Evolutionary conservation across 2,888 invertebrate species (phyloP), one percentile per base, ranked within the genome.

Genomic region (Strigamia maritima): DNA sequence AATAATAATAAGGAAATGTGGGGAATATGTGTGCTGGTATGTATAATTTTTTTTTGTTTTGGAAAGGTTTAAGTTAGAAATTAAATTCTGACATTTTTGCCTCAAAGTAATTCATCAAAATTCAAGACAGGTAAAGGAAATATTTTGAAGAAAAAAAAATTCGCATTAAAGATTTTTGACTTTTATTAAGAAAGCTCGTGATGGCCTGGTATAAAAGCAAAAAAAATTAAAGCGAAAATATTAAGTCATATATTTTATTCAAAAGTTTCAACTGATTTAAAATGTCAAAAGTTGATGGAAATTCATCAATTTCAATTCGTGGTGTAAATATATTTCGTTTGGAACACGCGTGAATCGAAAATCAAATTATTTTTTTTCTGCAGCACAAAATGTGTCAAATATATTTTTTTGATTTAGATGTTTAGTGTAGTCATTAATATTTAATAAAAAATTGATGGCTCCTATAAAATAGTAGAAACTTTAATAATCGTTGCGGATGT

Each of bases 81-180:
- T 54, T 54, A 54, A 54, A 54, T 54, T 54, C 35, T 54, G 54
- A 54, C 54, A 54, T 54, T 44, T 35, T 54, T 54, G 54, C 54
- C 54, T 54, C 54, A 19, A 8, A 54, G 54, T 54, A 54, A 54
- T 54, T 54, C 54, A 54, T 54, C 54, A 54, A 54, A 54, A 54
- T 54, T 54, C 54, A 19, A 19, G 54, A 54, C 54, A 54, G 54
- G 54, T 54, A 54, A 54, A 8, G 54, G 54, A 54, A 19, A 19
- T 2, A 54, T 54, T 54, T 54, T 54, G 54, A 54, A 54, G 6
- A 6, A 35, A 35, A 35, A 35, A 35, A 54, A 54, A 54, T 54
- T 54, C n/a, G 19, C 54, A 54, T 54, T 54, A 54, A 35, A 54
- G 54, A 54, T 54, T 54, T 54, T 54, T 54, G 54, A 54, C 54